phyloP scores from a whole-genome alignment of 2,888 invertebrate species.

The Tetrapedia diversipes region DNA sequence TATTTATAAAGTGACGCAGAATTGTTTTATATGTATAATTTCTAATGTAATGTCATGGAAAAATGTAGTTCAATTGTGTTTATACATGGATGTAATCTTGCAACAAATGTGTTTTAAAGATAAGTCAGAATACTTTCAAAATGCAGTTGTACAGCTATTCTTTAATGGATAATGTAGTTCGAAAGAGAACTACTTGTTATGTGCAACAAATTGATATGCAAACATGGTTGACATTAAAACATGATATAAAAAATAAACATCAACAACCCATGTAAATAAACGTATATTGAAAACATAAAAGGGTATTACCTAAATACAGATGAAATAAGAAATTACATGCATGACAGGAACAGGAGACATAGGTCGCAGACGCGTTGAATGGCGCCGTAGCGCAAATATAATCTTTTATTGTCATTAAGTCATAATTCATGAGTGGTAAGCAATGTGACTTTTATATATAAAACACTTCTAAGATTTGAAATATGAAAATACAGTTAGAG shows the following conservation, averaged over 20 bases:
- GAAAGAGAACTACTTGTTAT: slow-evolving; percentile 63
- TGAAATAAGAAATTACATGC: slow-evolving; percentile 80
- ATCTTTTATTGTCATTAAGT: slow-evolving; percentile 18
- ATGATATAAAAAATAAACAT: slow-evolving; percentile 52
- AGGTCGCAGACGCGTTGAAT: slow-evolving; percentile 83
- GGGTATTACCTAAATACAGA: slow-evolving; percentile 64
- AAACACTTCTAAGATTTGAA: background rate
- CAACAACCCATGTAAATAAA: slow-evolving; percentile 36
- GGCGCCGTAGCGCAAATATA: slow-evolving; percentile 82
- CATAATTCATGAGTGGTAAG: slow-evolving; percentile 49
- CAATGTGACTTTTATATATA: background rate
- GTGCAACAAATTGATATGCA: slow-evolving; percentile 56
- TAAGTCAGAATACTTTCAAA: slow-evolving; percentile 72
- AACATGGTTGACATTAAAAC: slow-evolving; percentile 61
- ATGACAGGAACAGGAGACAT: slow-evolving; percentile 82
- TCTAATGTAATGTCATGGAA: slow-evolving; percentile 57
- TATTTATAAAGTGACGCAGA: slow-evolving; percentile 42
- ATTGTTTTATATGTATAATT: slow-evolving; percentile 40
- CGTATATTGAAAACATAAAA: slow-evolving; percentile 33
- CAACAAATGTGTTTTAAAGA: slow-evolving; percentile 74
- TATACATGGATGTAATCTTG: slow-evolving; percentile 79
- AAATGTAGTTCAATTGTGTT: slow-evolving; percentile 65
- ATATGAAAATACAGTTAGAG: background rate
- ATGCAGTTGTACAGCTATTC: slow-evolving; percentile 76
- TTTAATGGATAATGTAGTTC: slow-evolving; percentile 79